Conservation (phyloP, 53 echinoderm and acorn worm genomes). For the Arbacia lixula region DNA sequence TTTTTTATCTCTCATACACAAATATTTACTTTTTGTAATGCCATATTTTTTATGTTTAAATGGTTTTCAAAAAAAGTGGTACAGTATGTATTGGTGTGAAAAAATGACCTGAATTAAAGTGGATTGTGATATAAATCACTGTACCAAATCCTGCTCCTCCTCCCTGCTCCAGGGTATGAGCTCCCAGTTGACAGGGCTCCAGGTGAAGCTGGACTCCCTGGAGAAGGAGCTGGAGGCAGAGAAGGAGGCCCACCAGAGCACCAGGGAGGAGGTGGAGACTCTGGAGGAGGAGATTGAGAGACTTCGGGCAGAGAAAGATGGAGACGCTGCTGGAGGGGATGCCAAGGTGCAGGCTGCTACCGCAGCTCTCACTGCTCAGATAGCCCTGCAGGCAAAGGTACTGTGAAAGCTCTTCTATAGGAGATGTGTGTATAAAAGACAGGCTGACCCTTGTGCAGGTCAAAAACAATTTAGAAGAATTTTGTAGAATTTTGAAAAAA, state of each 20-base stretch:
- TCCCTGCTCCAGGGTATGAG: conserved; percentile 74
- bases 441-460: not conserved
- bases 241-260: conserved; percentile 72
- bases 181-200: conserved; percentile 74
- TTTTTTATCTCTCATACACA: too few relatives aligned
- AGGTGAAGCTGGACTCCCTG: conserved; percentile 72
- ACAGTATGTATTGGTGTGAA: too few relatives aligned
- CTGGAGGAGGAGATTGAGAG: conserved; percentile 68
- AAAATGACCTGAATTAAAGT: too few relatives aligned
- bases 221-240: conserved; percentile 78
- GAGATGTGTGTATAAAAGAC: too few relatives aligned
- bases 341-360: conserved; percentile 78
- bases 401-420: too few relatives aligned
- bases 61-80: too few relatives aligned
- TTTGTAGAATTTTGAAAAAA: too few relatives aligned
- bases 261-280: conserved; percentile 88
- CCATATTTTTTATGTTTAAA: too few relatives aligned
- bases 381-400: conserved; percentile 90
- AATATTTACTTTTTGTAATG: too few relatives aligned
- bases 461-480: too few relatives aligned
- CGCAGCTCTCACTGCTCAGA: conserved; percentile 72
- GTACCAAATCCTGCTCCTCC: too few relatives aligned
- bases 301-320: conserved; percentile 62
- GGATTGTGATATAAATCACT: too few relatives aligned
- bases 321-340: conserved; percentile 66